Base-by-base conservation (phyloP, 1,140 invertebrate genomes). In the Proctacanthus coquilletti region DNA sequence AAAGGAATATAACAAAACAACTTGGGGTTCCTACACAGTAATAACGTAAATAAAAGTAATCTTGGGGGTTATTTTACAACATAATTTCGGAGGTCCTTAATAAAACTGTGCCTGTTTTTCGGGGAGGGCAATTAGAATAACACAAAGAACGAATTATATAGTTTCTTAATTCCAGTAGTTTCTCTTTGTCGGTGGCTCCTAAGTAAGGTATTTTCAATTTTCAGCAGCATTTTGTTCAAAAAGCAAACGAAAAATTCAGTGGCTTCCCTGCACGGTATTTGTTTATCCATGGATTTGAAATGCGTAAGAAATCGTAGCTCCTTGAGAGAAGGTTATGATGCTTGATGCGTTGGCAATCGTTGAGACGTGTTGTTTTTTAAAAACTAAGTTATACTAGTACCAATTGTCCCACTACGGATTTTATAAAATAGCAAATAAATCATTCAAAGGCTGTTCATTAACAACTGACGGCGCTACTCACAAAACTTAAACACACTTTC, bases 111-210 rank as follows among this genome's bases (percentile, higher is more conserved):
- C n/a, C n/a, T n/a, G n/a, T n/a, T n/a, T n/a, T n/a, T n/a, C n/a
- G n/a, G n/a, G n/a, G n/a, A n/a, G n/a, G n/a, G n/a, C n/a, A 66
- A 63, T 79, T 83, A 83, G 64, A 83, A 83, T 63, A 83, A 74
- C 36, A 83, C 80, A 58, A 83, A 83, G 64, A 83, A 83, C 36
- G 78, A 82, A 62, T 83, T 83, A 62, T 83, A 83, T 56, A 83
- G 62, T 64, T 83, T 82, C 62, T 83, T 83, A 48, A 83, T 81
- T 29, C 80, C 80, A 18, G 79, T 82, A 21, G 77, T 80, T 57
- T 83, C 80, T 47, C 77, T 65, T 59, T 82, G 79, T 56, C 79
- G 71, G 56, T 80, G 79, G 56, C 77, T 78, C 62, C 80, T 77
- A 33, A 82, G 69, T 49, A 81, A 70, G 56, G 74, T 71, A 51